Conservation (phyloP, 2,797 vertebrate genomes). For the Pseudotriccus pelzelni region DNA sequence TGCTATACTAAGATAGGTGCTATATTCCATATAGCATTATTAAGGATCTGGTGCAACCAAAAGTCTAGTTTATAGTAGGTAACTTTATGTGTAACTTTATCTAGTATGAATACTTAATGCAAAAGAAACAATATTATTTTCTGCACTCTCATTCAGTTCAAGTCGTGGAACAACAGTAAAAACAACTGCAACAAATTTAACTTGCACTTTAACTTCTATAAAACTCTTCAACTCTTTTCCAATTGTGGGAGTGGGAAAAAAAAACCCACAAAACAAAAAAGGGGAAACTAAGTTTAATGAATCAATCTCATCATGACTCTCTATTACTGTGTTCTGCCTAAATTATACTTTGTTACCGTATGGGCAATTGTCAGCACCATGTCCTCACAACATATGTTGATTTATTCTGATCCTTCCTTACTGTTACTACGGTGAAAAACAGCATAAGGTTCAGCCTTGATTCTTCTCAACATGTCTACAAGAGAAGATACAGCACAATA, state of each 20-base stretch:
- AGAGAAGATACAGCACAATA: slow-evolving; percentile 53
- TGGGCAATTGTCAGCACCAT: slow-evolving; percentile 14
- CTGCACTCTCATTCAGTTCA: background rate
- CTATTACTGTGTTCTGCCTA: slow-evolving; percentile 11
- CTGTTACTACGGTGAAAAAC: slow-evolving; percentile 5
- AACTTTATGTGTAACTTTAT: background rate
- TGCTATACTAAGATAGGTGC: background rate
- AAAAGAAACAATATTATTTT: background rate
- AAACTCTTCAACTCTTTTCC: background rate
- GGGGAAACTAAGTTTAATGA: background rate
- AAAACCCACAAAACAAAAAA: background rate
- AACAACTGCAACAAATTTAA: background rate
- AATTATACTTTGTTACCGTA: background rate
- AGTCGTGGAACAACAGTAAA: background rate
- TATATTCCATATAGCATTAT: background rate
- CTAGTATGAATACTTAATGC: background rate
- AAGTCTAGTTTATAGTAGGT: background rate
- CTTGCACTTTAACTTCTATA: background rate
- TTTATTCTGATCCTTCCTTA: slow-evolving; percentile 44
- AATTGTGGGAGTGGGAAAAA: background rate
- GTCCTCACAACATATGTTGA: slow-evolving; percentile 26
- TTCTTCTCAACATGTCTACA: background rate
- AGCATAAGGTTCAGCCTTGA: slow-evolving; percentile 5
- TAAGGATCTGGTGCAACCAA: background rate
- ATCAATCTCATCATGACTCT: background rate